Base-by-base conservation (phyloP, 2,888 invertebrate genomes). In the Erpobdella octoculata region DNA sequence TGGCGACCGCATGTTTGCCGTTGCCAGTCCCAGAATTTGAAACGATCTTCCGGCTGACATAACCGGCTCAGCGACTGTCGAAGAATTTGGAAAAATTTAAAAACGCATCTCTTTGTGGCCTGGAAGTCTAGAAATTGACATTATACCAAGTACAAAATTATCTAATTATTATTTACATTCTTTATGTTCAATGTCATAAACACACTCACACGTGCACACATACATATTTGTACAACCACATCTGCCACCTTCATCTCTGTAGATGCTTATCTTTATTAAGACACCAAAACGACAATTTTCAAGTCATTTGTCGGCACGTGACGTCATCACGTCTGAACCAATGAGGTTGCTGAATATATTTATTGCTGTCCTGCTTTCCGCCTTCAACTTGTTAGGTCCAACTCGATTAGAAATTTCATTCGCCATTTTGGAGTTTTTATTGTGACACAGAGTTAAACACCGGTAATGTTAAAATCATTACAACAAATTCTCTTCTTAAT, bases 221-320 rank as follows among this genome's bases (percentile, higher is more conserved):
- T 31, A 67, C 38, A 28, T 35, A 31, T 28, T 3, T 15, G 1
- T 25, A 33, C 28, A 28, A 21, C n/a, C 48, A 46, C 46, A 21
- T 53, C 53, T 25, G 21, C 53, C 8, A 53, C 46, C 53, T 53
- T 28, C 21, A n/a, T 9, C 53, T 25, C 53, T 53, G 21, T 18
- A 46, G 18, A 53, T n/a, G 28, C 53, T 53, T 53, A 28, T 53
- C 53, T 53, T 53, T 53, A 53, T 53, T 53, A 53, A 53, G 53
- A 28, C 53, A 25, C 21, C 21, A 53, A 48, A 53, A 53, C 53
- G 53, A 25, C 53, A 53, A 53, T 53, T 53, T 25, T 53, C 53
- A 53, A 53, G 53, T 53, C 53, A 53, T 53, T 53, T 53, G 53
- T 53, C 53, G 53, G 21, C 28, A 25, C 53, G 53, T 53, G 53